These are phyloP conservation scores for Catharus ustulatus DNA, from an alignment of 2,797 vertebrate species.

Conservation along the genomic window DNA sequence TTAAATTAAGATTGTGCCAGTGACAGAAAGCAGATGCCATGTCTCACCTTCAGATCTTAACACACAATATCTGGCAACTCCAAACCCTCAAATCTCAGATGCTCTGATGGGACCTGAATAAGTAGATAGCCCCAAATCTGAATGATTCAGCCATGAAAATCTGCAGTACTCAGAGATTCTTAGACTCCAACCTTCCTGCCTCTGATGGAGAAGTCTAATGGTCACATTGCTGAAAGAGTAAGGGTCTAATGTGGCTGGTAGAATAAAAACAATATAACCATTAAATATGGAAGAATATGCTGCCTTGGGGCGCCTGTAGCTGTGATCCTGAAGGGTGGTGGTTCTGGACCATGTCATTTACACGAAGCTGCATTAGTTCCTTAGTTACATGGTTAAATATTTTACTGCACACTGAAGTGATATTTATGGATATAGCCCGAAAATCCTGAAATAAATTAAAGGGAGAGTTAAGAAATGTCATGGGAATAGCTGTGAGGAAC, in stretches of 20 bases:
- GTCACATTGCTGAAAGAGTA: neutral
- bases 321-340: neutral
- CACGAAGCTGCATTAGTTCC: conserved; percentile 45
- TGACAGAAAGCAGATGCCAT: neutral
- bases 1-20: neutral
- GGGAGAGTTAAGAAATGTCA: conserved; percentile 2
- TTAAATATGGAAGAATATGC: neutral
- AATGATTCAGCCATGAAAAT: neutral
- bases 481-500: neutral
- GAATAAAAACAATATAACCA: neutral
- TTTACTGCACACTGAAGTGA: conserved; percentile 17
- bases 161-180: neutral
- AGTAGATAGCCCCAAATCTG: neutral
- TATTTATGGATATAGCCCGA: conserved; percentile 18
- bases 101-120: neutral
- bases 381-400: conserved; percentile 64
- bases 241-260: neutral
- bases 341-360: conserved; percentile 56
- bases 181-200: neutral
- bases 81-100: neutral
- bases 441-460: conserved; percentile 43
- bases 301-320: neutral
- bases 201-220: neutral
- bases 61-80: neutral
- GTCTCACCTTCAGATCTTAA: neutral